Evolutionary conservation across 2,797 vertebrate species (phyloP).

Genomic region (Smutsia temminckii): DNA sequence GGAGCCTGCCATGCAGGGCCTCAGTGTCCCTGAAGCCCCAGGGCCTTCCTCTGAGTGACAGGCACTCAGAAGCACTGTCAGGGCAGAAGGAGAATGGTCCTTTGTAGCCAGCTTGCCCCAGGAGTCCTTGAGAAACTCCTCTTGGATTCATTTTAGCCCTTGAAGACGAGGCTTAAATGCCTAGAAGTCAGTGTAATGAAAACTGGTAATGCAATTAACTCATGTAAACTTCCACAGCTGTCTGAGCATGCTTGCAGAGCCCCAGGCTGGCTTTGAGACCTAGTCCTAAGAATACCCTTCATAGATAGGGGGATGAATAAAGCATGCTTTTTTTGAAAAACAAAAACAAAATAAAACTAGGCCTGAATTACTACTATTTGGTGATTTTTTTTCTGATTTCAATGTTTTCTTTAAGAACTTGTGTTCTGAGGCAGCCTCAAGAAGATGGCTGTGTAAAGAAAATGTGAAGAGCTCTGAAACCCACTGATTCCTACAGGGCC

Average conservation of each 20-base stretch:
- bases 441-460: background rate
- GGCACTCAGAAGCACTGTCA: background rate
- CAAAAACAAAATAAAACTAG: background rate
- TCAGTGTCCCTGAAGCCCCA: background rate
- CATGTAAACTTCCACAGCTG: background rate
- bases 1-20: background rate
- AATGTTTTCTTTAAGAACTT: constrained; percentile 32
- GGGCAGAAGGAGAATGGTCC: background rate
- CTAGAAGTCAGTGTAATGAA: background rate
- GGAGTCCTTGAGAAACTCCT: background rate
- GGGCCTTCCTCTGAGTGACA: background rate
- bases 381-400: background rate
- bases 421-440: background rate
- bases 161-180: constrained; percentile 4
- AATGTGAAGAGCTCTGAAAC: background rate
- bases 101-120: background rate
- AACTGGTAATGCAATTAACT: background rate
- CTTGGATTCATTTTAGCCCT: background rate
- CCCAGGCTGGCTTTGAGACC: background rate
- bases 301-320: background rate
- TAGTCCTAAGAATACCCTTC: background rate
- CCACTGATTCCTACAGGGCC: background rate
- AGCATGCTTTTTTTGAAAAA: background rate
- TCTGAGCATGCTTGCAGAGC: background rate
- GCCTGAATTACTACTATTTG: background rate